phyloP scores from a whole-genome alignment of 2,888 invertebrate genomes.

The Iselma pallidipennis region DNA sequence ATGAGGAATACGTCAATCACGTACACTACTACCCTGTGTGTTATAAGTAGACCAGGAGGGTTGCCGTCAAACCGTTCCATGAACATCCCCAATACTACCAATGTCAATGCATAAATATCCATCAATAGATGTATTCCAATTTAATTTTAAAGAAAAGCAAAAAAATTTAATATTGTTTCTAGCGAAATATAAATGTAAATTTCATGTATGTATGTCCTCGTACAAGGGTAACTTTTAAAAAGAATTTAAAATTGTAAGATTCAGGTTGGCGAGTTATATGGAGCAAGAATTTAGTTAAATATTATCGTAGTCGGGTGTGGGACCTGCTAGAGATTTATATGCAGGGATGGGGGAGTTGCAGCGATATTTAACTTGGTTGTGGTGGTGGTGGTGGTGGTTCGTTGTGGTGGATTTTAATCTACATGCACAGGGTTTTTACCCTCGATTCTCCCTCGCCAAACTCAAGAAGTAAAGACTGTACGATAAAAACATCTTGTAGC shows the following conservation, averaged over 20 bases:
- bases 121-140: neutral
- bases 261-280: constrained; percentile 51
- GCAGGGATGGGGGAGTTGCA: constrained; percentile 44
- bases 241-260: constrained; percentile 35
- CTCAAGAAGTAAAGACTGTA: constrained; percentile 51
- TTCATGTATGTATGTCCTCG: neutral
- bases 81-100: constrained; percentile 1
- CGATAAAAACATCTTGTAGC: constrained; percentile 60
- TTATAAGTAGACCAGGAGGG: constrained; percentile 11
- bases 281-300: constrained; percentile 57
- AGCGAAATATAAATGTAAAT: neutral
- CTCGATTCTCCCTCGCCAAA: constrained; percentile 50
- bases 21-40: constrained; percentile 36
- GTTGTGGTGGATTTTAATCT: constrained; percentile 57
- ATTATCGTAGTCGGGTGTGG: constrained; percentile 54
- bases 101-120: constrained; percentile 1
- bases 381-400: constrained; percentile 42
- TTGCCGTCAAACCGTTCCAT: neutral
- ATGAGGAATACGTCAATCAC: constrained; percentile 79
- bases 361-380: constrained; percentile 55
- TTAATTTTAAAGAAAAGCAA: neutral
- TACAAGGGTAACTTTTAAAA: constrained; percentile 11
- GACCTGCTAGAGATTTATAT: constrained; percentile 56
- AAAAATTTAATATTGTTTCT: neutral
- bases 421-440: constrained; percentile 57